A percentile compares a stretch with the other conserved stretches of the same genome.
Conservation (phyloP, 2,888 invertebrate species). For the Hirtodrosophila trivittata region DNA sequence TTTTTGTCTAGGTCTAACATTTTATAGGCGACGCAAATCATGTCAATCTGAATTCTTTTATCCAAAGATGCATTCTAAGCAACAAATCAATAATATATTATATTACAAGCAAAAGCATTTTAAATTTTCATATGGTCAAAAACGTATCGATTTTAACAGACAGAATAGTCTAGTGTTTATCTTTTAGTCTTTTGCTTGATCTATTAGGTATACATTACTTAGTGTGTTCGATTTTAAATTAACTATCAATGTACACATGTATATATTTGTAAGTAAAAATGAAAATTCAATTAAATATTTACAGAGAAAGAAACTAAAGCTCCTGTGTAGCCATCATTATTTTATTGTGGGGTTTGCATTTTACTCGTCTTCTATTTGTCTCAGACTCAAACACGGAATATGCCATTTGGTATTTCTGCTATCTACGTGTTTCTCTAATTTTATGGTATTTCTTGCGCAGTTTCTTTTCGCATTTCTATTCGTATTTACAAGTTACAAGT, state of each 20-base stretch:
- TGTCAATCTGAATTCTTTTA: no score
- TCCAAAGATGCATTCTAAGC: background rate
- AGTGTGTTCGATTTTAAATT: no score
- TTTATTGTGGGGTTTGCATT: background rate
- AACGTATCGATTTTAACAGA: no score
- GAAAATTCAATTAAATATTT: no score
- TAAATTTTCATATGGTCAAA: no score
- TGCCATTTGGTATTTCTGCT: conserved; percentile 37
- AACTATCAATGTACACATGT: no score
- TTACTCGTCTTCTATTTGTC: conserved; percentile 1
- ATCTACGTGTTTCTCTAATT: conserved; percentile 35
- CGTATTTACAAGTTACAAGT: conserved; percentile 54
- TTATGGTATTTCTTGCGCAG: conserved; percentile 34
- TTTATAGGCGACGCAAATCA: conserved; percentile 22
- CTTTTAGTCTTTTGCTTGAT: no score
- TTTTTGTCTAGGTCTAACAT: conserved; percentile 22
- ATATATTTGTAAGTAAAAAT: no score
- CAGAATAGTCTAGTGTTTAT: no score
- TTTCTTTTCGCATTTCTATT: conserved; percentile 47
- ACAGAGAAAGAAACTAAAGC: background rate
- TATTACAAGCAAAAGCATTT: background rate
- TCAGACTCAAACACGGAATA: conserved; percentile 3
- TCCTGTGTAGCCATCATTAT: background rate
- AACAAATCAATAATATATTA: background rate
- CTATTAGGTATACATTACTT: no score